These are phyloP conservation scores for Penelope pileata DNA, from an alignment of 2,113 vertebrate genomes.

Conservation along the genomic window DNA sequence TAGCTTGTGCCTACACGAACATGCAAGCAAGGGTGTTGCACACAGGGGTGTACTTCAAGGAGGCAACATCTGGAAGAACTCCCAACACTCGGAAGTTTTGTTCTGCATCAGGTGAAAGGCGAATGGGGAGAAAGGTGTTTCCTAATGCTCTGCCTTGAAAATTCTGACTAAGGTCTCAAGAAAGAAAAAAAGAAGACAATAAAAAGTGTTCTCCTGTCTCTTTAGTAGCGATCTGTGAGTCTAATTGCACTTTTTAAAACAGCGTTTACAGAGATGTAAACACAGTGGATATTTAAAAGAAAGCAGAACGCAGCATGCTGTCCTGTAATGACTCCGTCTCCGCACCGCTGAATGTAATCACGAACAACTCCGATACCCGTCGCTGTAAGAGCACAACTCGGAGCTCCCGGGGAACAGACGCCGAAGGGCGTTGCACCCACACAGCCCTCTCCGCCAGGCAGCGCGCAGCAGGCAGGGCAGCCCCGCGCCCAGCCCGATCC, in stretches of 20 bases:
- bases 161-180: neutral
- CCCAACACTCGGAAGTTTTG: neutral
- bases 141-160: neutral
- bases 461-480: neutral
- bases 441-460: no score
- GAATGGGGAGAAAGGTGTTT: neutral
- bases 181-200: fast-evolving
- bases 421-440: neutral
- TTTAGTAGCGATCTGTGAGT: neutral
- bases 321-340: neutral
- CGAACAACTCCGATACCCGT: neutral
- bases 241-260: neutral
- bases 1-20: neutral
- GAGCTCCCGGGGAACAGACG: neutral
- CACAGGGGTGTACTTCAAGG: neutral
- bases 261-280: neutral
- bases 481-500: neutral
- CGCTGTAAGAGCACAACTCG: neutral
- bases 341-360: neutral
- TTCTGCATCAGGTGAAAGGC: neutral
- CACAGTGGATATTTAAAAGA: neutral
- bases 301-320: neutral
- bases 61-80: neutral
- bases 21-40: neutral
- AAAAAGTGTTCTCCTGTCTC: neutral